Evolutionary conservation across 2,888 invertebrate species (phyloP).

Genomic region (Trissolcus japonicus): DNA sequence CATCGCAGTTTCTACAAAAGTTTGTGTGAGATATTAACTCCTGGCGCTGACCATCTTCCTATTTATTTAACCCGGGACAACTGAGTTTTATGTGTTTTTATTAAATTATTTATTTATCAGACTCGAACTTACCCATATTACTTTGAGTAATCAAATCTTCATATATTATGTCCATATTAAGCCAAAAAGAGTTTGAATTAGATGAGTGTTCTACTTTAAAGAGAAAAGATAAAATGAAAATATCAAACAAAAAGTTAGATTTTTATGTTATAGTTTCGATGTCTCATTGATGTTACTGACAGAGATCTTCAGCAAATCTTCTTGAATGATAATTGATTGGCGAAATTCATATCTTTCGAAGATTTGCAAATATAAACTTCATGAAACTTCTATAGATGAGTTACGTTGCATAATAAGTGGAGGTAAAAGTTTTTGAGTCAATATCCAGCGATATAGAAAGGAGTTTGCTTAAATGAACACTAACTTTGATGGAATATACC

Average conservation of each 20-base stretch:
- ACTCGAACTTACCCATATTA: conserved; percentile 19
- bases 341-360: too few species aligned
- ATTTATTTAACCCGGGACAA: conserved; percentile 43
- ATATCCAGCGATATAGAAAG: conserved; percentile 16
- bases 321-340: too few species aligned
- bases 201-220: too few species aligned
- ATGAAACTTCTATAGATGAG: conserved; percentile 8
- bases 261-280: too few species aligned
- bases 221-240: too few species aligned
- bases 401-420: conserved; percentile 5
- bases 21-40: conserved; percentile 48
- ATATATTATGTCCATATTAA: conserved; percentile 10
- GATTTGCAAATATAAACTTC: too few species aligned
- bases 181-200: too few species aligned
- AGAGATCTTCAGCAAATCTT: too few species aligned
- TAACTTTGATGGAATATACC: conserved; percentile 29
- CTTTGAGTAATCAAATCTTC: conserved; percentile 31
- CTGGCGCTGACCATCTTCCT: conserved; percentile 41
- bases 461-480: conserved; percentile 3
- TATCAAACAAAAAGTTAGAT: too few species aligned
- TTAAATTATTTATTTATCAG: conserved; percentile 17
- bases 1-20: conserved; percentile 35
- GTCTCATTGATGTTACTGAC: too few species aligned
- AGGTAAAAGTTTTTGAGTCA: conserved; percentile 21
- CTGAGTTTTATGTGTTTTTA: conserved; percentile 40